phyloP scores from a whole-genome alignment of 2,113 vertebrate genomes.

The Physeter macrocephalus region DNA sequence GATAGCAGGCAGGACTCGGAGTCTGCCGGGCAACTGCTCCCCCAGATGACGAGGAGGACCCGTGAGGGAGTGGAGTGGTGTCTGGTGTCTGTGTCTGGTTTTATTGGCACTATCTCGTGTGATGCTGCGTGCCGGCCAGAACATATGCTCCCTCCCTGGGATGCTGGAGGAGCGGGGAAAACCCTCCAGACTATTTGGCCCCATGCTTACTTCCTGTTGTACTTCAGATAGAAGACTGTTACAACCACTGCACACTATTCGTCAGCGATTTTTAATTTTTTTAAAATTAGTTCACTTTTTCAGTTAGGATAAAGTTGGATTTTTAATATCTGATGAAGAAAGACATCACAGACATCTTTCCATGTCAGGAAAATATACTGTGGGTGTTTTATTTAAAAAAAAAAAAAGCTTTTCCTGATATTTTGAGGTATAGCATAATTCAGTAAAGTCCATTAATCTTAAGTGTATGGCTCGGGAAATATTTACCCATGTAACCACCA shows the following conservation, averaged over 20 bases:
- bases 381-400: neutral
- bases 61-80: neutral
- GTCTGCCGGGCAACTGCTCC: neutral
- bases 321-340: slow-evolving; percentile 17
- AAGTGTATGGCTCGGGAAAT: neutral
- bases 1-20: neutral
- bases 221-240: neutral
- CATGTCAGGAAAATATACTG: neutral
- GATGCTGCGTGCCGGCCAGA: neutral
- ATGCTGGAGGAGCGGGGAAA: neutral
- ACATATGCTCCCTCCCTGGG: neutral
- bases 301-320: neutral
- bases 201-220: neutral
- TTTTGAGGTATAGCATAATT: neutral
- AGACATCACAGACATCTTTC: neutral
- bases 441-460: neutral
- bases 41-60: fast-evolving
- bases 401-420: neutral
- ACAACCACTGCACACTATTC: neutral
- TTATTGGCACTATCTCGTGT: neutral
- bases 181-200: neutral
- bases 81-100: neutral
- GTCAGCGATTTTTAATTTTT: neutral
- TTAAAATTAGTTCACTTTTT: neutral
- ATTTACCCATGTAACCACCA: neutral